Percentiles rank a stretch among this genome's conserved stretches.
Conservation (phyloP, 2,888 invertebrate genomes). For the Malthinus flaveolus region DNA sequence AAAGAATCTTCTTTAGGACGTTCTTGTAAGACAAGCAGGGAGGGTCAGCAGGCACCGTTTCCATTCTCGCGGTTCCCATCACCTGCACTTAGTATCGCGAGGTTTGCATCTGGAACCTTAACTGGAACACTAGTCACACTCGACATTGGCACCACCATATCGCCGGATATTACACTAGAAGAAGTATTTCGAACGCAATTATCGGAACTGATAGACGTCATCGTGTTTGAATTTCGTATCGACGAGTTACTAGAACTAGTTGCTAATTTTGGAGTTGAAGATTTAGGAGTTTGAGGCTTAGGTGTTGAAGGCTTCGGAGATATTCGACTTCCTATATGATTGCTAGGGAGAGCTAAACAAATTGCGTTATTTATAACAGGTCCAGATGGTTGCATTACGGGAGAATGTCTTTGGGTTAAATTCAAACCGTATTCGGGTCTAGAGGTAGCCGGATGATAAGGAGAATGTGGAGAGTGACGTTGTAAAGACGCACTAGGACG, state of each 20-base stretch:
- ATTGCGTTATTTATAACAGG: slow-evolving; percentile 47
- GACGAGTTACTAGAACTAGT: slow-evolving; percentile 8
- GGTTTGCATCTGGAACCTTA: slow-evolving; percentile 19
- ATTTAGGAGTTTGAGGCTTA: slow-evolving; percentile 43
- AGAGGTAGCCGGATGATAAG: slow-evolving; percentile 39
- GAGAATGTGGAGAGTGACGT: slow-evolving; percentile 57
- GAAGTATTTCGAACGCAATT: slow-evolving; percentile 12
- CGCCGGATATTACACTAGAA: slow-evolving; percentile 14
- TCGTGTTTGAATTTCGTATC: neutral
- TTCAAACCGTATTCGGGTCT: slow-evolving; percentile 46
- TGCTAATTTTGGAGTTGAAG: slow-evolving; percentile 42
- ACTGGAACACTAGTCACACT: slow-evolving; percentile 16
- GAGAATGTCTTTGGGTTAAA: slow-evolving; percentile 47
- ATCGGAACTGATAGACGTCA: slow-evolving; percentile 11
- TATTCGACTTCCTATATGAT: slow-evolving; percentile 36
- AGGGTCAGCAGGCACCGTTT: slow-evolving; percentile 54
- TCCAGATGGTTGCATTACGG: slow-evolving; percentile 53
- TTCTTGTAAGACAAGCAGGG: slow-evolving; percentile 50
- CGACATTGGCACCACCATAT: slow-evolving; percentile 10
- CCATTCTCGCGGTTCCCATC: slow-evolving; percentile 53
- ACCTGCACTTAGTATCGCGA: slow-evolving; percentile 46
- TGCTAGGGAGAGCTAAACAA: slow-evolving; percentile 38
- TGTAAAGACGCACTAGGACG: slow-evolving; percentile 61
- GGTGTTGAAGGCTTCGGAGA: slow-evolving; percentile 47
- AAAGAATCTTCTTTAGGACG: slow-evolving; percentile 47